Evolutionary conservation across 2,888 invertebrate species (phyloP).

Genomic region (Uloborus plumipes): DNA sequence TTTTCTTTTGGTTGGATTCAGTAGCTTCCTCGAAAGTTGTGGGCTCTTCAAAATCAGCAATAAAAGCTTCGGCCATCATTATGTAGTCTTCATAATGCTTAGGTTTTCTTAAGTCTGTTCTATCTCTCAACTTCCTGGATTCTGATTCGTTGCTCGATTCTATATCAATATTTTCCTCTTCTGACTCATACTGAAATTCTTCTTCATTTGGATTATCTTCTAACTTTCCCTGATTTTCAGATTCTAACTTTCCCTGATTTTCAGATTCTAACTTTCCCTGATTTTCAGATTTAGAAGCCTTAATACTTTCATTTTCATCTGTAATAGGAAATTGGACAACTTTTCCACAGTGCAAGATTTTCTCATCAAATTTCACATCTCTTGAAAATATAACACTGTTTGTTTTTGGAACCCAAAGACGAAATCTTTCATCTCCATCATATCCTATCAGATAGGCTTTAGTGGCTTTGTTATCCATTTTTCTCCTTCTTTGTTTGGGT

Average conservation of each 20-base stretch:
- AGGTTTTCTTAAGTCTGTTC: neutral
- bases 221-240: too few relatives aligned
- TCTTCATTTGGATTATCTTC: too few relatives aligned
- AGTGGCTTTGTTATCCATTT: conserved; percentile 54
- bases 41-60: conserved; percentile 12
- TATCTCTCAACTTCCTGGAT: neutral
- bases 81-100: conserved; percentile 10
- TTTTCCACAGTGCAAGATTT: neutral
- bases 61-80: conserved; percentile 13
- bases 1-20: neutral
- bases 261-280: too few relatives aligned
- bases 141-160: neutral
- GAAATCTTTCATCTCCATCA: conserved; percentile 18
- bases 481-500: conserved; percentile 49
- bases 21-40: conserved; percentile 18
- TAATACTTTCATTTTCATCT: neutral
- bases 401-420: neutral
- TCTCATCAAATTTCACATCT: conserved; percentile 6
- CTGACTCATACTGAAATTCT: neutral
- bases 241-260: too few relatives aligned
- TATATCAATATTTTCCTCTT: too few relatives aligned
- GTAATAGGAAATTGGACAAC: too few relatives aligned
- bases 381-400: neutral
- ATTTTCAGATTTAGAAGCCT: neutral
- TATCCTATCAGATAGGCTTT: conserved; percentile 63